Evolutionary conservation across 53 echinoderm and acorn worm species (phyloP).

Genomic region (Antedon mediterranea): DNA sequence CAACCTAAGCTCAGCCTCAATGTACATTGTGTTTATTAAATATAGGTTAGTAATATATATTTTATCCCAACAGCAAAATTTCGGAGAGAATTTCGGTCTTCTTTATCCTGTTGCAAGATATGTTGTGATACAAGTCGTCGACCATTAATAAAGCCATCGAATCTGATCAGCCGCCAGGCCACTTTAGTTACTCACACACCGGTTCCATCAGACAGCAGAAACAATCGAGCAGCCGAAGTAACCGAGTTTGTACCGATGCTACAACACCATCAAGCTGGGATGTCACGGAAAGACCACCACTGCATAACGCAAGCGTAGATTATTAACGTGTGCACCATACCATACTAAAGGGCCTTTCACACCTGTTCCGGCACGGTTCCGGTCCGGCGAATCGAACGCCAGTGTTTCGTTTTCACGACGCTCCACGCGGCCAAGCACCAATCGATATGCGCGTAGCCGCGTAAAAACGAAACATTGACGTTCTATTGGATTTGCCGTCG

Average conservation of each 20-base stretch:
- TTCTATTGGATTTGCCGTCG: no score
- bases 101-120: conserved; percentile 31
- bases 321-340: no score
- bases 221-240: neutral
- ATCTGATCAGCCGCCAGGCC: neutral
- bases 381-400: no score
- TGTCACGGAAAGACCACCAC: neutral
- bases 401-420: no score
- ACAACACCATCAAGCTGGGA: neutral
- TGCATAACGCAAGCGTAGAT: neutral
- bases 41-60: neutral
- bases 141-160: neutral
- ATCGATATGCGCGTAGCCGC: no score
- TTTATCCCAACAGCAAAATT: conserved; percentile 49
- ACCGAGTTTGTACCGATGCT: neutral
- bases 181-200: neutral
- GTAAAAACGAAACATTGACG: no score
- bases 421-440: no score
- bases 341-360: no score
- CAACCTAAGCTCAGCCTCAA: no score
- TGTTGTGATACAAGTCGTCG: neutral
- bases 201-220: neutral
- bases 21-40: no score
- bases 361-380: no score
- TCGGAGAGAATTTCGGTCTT: conserved; percentile 57